A percentile compares a stretch with the other conserved stretches of the same genome.
Conservation (phyloP, 2,113 vertebrate species). For the Chauna torquata region DNA sequence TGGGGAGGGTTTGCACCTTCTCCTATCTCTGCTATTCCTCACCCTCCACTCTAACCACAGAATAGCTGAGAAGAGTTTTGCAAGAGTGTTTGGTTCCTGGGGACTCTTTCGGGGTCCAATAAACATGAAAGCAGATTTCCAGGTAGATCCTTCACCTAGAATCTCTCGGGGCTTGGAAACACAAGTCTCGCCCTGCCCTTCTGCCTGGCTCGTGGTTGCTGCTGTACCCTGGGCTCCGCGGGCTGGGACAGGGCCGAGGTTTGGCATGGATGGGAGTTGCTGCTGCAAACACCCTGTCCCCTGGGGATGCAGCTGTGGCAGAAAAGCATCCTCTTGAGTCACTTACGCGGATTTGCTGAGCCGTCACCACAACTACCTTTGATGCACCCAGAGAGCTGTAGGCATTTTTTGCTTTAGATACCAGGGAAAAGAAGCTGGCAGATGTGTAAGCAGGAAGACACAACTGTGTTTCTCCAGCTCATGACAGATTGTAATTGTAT, state of each 20-base stretch:
- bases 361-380: background rate
- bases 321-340: background rate
- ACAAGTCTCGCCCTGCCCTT: background rate
- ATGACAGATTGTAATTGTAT: rapidly evolving
- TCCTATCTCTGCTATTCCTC: background rate
- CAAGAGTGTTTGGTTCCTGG: background rate
- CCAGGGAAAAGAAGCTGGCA: background rate
- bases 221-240: background rate
- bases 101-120: background rate
- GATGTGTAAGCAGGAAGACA: background rate
- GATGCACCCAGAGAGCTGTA: background rate
- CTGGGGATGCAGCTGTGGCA: background rate
- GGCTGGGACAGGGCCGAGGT: background rate
- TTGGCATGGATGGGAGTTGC: rapidly evolving
- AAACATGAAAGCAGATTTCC: background rate
- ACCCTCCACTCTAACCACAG: background rate
- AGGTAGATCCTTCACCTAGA: background rate
- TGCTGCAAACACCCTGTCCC: background rate
- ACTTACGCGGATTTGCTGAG: background rate
- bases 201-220: background rate
- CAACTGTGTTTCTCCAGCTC: background rate
- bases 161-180: background rate
- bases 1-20: background rate
- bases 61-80: background rate
- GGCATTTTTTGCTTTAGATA: background rate